These are phyloP conservation scores for Molossus molossus DNA, from an alignment of 2,797 vertebrate species.

Conservation along the genomic window DNA sequence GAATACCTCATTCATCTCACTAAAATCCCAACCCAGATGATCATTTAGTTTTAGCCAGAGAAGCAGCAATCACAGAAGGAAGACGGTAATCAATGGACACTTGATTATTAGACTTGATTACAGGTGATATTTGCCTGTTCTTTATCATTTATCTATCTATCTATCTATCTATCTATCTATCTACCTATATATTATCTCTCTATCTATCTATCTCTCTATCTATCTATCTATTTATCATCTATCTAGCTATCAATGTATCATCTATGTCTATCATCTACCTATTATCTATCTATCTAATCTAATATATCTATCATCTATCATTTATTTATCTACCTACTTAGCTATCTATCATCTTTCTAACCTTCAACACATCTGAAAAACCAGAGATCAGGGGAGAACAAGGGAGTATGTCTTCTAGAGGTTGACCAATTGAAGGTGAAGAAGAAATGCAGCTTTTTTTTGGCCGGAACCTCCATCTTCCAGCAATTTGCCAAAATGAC, in stretches of 20 bases:
- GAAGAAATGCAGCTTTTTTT: not conserved
- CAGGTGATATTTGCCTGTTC: not conserved
- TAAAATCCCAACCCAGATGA: not conserved
- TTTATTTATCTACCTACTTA: not conserved
- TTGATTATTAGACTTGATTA: not conserved
- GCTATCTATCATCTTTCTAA: not conserved
- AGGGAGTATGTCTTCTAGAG: not conserved
- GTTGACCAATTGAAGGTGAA: not conserved
- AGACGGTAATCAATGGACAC: not conserved
- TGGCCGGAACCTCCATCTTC: too few relatives aligned
- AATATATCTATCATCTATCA: too few relatives aligned
- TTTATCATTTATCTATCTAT: not conserved
- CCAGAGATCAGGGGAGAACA: not conserved
- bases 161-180: not conserved
- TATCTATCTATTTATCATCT: not conserved
- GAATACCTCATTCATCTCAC: not conserved
- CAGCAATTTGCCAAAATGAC: too few relatives aligned
- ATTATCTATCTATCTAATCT: not conserved
- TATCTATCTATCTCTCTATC: not conserved
- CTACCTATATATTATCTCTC: not conserved
- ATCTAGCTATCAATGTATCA: not conserved
- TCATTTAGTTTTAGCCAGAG: not conserved
- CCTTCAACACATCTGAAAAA: not conserved
- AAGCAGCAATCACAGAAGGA: not conserved
- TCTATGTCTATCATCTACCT: not conserved